Conservation (phyloP, 2,888 invertebrate genomes). For the Euphydryas editha region DNA sequence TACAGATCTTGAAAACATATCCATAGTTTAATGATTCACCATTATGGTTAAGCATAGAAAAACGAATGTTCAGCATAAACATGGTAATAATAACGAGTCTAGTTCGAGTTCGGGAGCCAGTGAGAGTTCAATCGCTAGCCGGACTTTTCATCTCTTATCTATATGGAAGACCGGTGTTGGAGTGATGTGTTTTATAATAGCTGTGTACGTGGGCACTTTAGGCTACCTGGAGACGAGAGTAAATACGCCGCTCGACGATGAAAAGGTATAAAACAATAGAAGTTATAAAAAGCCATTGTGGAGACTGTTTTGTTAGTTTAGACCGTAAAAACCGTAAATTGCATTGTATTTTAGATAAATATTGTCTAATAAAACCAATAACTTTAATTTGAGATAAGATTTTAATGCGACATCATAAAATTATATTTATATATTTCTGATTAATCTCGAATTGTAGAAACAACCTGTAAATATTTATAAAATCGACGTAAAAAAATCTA, state of each 20-base stretch:
- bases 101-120: slow-evolving; percentile 64
- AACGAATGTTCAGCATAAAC: slow-evolving; percentile 53
- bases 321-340: not conserved
- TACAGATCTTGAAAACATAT: slow-evolving; percentile 5
- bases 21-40: slow-evolving; percentile 15
- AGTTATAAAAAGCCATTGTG: not conserved
- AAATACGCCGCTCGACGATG: slow-evolving; percentile 91
- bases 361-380: not conserved
- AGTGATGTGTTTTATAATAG: slow-evolving; percentile 85
- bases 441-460: no score
- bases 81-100: slow-evolving; percentile 57
- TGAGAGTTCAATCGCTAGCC: slow-evolving; percentile 50
- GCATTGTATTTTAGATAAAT: not conserved
- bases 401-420: not conserved
- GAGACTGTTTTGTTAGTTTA: not conserved
- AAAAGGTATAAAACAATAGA: slow-evolving; percentile 82
- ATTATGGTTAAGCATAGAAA: slow-evolving; percentile 71
- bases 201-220: slow-evolving; percentile 89
- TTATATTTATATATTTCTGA: not conserved
- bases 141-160: slow-evolving; percentile 57
- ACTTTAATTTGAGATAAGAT: not conserved
- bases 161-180: slow-evolving; percentile 86
- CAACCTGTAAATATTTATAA: no score
- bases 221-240: slow-evolving; percentile 95
- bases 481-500: not conserved